Conservation (phyloP, 2,797 vertebrate species). For the Microctenopoma lineatum region DNA sequence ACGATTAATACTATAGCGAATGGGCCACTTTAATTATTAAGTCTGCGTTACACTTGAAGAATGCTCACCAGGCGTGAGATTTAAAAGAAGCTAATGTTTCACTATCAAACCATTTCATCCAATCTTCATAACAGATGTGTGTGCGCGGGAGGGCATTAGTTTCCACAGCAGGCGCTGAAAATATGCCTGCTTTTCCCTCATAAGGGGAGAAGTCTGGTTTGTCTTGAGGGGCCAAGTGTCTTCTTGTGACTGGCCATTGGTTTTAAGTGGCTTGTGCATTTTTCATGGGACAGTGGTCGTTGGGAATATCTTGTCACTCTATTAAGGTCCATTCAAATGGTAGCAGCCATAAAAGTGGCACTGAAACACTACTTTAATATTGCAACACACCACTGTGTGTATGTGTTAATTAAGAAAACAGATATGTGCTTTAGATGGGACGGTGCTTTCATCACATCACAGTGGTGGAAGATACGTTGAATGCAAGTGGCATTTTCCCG, state of each 20-base stretch:
- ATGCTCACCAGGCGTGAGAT: constrained; percentile 79
- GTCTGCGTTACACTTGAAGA: constrained; percentile 81
- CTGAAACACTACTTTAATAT: constrained; percentile 85
- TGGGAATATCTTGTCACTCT: constrained; percentile 82
- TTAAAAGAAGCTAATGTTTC: constrained; percentile 86
- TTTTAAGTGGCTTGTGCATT: constrained; percentile 88
- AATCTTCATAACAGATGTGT: constrained; percentile 76
- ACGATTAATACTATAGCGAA: constrained; percentile 73
- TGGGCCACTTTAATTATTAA: constrained; percentile 84
- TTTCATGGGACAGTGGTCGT: constrained; percentile 82
- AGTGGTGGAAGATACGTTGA: constrained; percentile 65
- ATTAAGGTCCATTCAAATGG: constrained; percentile 82
- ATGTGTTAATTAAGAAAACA: constrained; percentile 82
- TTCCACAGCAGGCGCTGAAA: constrained; percentile 69
- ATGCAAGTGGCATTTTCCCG: constrained; percentile 53
- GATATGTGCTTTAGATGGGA: constrained; percentile 70
- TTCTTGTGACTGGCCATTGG: constrained; percentile 80
- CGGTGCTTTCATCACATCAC: constrained; percentile 54
- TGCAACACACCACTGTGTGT: constrained; percentile 71
- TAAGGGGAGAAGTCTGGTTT: constrained; percentile 72
- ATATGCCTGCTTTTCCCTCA: constrained; percentile 71
- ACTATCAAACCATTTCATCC: constrained; percentile 81
- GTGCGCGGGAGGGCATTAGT: constrained; percentile 66
- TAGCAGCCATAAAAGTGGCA: constrained; percentile 67
- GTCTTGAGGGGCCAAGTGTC: constrained; percentile 77